phyloP scores from a whole-genome alignment of 2,888 invertebrate species.

The Odontocolon sp. region DNA sequence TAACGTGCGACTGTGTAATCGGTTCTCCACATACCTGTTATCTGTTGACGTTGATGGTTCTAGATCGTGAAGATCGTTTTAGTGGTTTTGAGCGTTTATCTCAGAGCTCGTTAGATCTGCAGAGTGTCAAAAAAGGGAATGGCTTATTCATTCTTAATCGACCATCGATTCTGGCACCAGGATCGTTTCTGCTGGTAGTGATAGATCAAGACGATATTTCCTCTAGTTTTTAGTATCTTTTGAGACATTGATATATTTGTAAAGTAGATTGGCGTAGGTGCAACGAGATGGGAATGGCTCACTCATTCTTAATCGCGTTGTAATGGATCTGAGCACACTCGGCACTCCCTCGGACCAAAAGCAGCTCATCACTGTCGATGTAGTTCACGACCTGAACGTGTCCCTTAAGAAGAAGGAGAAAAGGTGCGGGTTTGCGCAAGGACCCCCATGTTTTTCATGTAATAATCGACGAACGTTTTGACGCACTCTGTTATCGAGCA shows the following conservation, averaged over 20 bases:
- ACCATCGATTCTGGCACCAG: not conserved
- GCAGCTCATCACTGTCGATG: not conserved
- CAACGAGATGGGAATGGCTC: not conserved
- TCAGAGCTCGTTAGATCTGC: too few relatives aligned
- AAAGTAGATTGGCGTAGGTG: not conserved
- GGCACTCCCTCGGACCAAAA: not conserved
- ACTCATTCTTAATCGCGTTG: constrained; percentile 33
- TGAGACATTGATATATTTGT: not conserved
- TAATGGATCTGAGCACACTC: constrained; percentile 3
- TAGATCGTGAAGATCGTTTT: too few relatives aligned
- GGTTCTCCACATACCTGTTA: too few relatives aligned
- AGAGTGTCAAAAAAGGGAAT: too few relatives aligned
- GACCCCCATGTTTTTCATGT: not conserved
- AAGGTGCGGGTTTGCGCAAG: not conserved
- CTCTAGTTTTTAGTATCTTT: not conserved
- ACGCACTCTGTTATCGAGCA: not conserved
- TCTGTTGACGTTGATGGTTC: too few relatives aligned
- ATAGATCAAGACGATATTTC: not conserved
- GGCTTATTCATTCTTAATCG: too few relatives aligned
- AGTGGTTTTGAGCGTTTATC: too few relatives aligned
- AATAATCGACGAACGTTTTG: constrained; percentile 15
- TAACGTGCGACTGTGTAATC: too few relatives aligned
- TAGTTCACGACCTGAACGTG: constrained; percentile 2
- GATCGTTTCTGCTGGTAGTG: not conserved
- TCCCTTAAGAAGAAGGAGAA: constrained; percentile 12